A percentile compares a stretch with the other conserved stretches of the same genome.
Evolutionary conservation across 1,140 invertebrate genomes (phyloP).

Genomic region (Pararge aegeria): DNA sequence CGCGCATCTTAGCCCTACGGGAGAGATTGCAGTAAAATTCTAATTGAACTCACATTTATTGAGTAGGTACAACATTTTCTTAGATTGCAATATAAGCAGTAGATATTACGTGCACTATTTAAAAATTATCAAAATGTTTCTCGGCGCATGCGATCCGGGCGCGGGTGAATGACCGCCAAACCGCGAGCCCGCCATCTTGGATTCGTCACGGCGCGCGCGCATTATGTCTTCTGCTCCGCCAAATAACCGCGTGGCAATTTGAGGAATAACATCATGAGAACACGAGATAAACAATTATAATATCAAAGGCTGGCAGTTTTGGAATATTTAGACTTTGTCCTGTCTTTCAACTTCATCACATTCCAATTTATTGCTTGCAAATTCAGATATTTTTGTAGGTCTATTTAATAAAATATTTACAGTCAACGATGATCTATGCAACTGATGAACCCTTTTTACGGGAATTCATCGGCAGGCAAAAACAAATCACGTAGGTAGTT

Average conservation of each 20-base stretch:
- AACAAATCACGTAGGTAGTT: too few relatives aligned
- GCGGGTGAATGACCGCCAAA: conserved; percentile 72
- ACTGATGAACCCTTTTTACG: too few relatives aligned
- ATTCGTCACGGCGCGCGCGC: conserved; percentile 71
- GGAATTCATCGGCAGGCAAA: too few relatives aligned
- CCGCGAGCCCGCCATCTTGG: conserved; percentile 70
- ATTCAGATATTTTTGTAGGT: too few relatives aligned
- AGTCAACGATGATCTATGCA: too few relatives aligned
- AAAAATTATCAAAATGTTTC: conserved; percentile 45
- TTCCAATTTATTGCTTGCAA: too few relatives aligned
- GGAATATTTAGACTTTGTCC: too few relatives aligned
- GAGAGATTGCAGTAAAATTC: too few relatives aligned
- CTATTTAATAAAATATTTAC: too few relatives aligned
- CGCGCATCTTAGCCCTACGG: too few relatives aligned
- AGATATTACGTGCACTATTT: conserved; percentile 25
- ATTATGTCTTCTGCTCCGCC: conserved; percentile 61
- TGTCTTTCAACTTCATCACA: too few relatives aligned
- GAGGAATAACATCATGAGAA: conserved; percentile 4
- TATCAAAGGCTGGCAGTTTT: not conserved
- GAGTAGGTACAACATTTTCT: not conserved
- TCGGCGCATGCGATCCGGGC: conserved; percentile 50
- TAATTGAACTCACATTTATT: not conserved
- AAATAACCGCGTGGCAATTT: conserved; percentile 26
- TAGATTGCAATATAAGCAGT: conserved; percentile 2
- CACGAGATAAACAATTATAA: not conserved